Percentiles rank a stretch among this genome's conserved stretches.
Conservation (phyloP, 2,888 invertebrate genomes). For the Chrysolina oricalcia region DNA sequence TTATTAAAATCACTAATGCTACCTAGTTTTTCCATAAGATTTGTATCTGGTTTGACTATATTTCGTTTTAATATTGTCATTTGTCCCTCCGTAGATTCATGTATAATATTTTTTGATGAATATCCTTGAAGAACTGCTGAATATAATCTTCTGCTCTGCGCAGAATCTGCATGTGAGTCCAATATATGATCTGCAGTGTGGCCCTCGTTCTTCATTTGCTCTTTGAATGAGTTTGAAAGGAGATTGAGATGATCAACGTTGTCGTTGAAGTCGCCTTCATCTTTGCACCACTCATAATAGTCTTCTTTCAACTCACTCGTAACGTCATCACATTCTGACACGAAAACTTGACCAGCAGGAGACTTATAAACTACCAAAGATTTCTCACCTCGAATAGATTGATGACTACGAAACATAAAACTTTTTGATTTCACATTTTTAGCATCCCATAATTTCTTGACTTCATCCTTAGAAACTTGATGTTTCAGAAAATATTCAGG, state of each 20-base stretch:
- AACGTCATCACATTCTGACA: slow-evolving; percentile 59
- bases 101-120: slow-evolving; percentile 49
- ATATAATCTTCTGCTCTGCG: slow-evolving; percentile 62
- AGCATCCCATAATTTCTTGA: slow-evolving; percentile 63
- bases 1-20: slow-evolving; percentile 45
- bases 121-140: slow-evolving; percentile 69
- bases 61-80: slow-evolving; percentile 51
- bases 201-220: slow-evolving; percentile 51
- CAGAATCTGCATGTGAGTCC: slow-evolving; percentile 46
- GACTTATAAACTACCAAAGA: slow-evolving; percentile 62
- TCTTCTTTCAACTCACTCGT: slow-evolving; percentile 48
- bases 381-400: slow-evolving; percentile 52
- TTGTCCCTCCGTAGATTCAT: slow-evolving; percentile 44
- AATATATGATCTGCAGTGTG: slow-evolving; percentile 23
- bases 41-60: slow-evolving; percentile 37
- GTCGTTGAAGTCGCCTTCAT: slow-evolving; percentile 33
- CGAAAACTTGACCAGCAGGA: slow-evolving; percentile 62
- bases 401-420: slow-evolving; percentile 47
- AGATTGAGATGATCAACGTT: slow-evolving; percentile 44
- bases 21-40: slow-evolving; percentile 45
- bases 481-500: slow-evolving; percentile 51
- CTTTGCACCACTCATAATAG: slow-evolving; percentile 48
- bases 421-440: slow-evolving; percentile 47
- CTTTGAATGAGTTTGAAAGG: slow-evolving; percentile 57
- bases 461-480: slow-evolving; percentile 54